Percentiles rank a stretch among this genome's conserved stretches.
phyloP scores from a whole-genome alignment of 2,113 vertebrate species.

The Chloropsis hardwickii region DNA sequence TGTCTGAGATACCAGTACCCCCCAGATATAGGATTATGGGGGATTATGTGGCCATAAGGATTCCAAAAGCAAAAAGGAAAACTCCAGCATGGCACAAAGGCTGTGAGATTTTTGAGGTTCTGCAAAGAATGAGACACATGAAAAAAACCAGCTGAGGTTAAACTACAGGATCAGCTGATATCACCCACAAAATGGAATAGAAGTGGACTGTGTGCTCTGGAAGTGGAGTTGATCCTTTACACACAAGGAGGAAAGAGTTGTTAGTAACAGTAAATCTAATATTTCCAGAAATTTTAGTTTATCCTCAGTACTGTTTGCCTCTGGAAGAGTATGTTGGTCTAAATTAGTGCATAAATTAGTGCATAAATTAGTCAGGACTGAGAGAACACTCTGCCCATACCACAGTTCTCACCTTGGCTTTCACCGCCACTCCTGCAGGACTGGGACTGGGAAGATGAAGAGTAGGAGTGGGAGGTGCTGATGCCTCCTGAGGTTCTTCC shows the following conservation, averaged over 20 bases:
- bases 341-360: background rate
- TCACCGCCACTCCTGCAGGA: constrained; percentile 27
- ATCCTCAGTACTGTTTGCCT: background rate
- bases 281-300: background rate
- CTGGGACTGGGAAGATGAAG: constrained; percentile 59
- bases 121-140: background rate
- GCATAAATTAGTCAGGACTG: background rate
- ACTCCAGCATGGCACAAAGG: background rate
- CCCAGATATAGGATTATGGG: background rate
- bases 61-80: background rate
- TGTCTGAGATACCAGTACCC: background rate
- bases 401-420: constrained; percentile 48
- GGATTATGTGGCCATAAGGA: background rate
- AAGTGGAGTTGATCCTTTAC: background rate
- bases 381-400: background rate
- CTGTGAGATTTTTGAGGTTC: background rate
- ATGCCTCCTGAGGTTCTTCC: constrained; percentile 35
- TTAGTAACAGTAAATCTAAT: background rate
- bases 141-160: background rate
- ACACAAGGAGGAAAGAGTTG: background rate
- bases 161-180: background rate
- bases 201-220: background rate
- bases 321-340: background rate
- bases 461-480: constrained; percentile 59
- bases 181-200: background rate